Percentiles rank a stretch among this genome's conserved stretches.
phyloP scores from a whole-genome alignment of 2,888 invertebrate genomes.

The Papilio elwesi region DNA sequence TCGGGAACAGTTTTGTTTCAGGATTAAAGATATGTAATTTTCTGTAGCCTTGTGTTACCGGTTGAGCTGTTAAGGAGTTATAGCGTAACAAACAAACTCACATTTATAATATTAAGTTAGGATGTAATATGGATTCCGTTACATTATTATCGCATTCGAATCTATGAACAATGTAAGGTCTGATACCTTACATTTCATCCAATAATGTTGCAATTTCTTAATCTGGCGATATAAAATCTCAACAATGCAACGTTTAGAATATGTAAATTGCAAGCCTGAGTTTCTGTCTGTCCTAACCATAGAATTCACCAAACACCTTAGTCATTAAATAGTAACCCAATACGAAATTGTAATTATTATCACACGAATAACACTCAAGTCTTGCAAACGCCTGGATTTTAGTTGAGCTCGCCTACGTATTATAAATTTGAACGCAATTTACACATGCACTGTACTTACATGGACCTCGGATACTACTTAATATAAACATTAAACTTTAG shows the following conservation, averaged over 20 bases:
- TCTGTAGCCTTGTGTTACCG: too few species aligned
- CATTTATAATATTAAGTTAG: too few species aligned
- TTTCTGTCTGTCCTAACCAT: slow-evolving; percentile 5
- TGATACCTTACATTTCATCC: too few species aligned
- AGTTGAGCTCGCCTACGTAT: slow-evolving; percentile 36
- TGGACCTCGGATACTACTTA: slow-evolving; percentile 49
- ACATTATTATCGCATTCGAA: too few species aligned
- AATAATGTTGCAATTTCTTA: too few species aligned
- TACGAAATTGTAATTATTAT: slow-evolving; percentile 43
- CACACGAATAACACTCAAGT: slow-evolving; percentile 21
- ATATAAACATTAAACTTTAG: slow-evolving; percentile 80
- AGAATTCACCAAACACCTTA: slow-evolving; percentile 11
- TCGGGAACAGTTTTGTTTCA: too few species aligned
- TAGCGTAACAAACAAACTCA: too few species aligned
- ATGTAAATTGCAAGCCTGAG: background rate
- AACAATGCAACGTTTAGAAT: background rate
- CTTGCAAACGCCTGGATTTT: slow-evolving; percentile 40
- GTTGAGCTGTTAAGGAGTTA: too few species aligned
- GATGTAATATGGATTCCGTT: too few species aligned
- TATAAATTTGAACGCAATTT: slow-evolving; percentile 49
- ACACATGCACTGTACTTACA: slow-evolving; percentile 47
- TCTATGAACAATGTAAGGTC: too few species aligned
- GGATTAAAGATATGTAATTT: too few species aligned
- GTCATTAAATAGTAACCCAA: slow-evolving; percentile 41
- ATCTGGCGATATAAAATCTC: background rate